Percentiles rank a stretch among this genome's conserved stretches.
These are phyloP conservation scores for Papilio polytes DNA, from an alignment of 1,140 invertebrate species.

Conservation along the genomic window DNA sequence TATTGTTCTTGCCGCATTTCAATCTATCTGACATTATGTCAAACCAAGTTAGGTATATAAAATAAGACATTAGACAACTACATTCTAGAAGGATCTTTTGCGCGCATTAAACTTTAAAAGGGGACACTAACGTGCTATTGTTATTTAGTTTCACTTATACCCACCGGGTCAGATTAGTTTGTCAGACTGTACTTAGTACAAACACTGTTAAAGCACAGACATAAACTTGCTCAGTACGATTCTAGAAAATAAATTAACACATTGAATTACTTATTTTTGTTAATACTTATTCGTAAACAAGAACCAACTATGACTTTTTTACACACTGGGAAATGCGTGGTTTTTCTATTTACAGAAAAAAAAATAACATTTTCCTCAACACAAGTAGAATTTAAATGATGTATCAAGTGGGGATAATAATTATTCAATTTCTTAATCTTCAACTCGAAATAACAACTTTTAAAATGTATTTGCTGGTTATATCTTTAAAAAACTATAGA, in stretches of 20 bases:
- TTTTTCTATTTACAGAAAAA: neutral
- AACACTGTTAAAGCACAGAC: neutral
- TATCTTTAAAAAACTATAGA: no score
- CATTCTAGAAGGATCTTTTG: neutral
- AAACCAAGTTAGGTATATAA: neutral
- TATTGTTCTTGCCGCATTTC: neutral
- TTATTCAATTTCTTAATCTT: neutral
- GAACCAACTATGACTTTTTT: neutral
- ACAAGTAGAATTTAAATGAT: neutral
- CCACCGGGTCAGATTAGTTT: neutral
- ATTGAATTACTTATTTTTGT: neutral
- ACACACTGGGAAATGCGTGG: neutral
- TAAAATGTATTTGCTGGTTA: no score
- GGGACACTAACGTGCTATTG: neutral
- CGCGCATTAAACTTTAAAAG: no score
- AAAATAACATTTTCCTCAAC: neutral
- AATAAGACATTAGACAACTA: neutral
- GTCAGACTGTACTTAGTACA: neutral
- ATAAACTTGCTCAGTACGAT: neutral
- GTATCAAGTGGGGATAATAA: neutral
- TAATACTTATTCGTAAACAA: no score
- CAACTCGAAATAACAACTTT: no score
- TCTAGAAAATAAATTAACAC: conserved; percentile 13
- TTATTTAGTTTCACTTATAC: neutral
- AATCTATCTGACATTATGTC: neutral